A percentile compares a stretch with the other conserved stretches of the same genome.
phyloP scores from a whole-genome alignment of 2,888 invertebrate genomes.

The Agrotis exclamationis region DNA sequence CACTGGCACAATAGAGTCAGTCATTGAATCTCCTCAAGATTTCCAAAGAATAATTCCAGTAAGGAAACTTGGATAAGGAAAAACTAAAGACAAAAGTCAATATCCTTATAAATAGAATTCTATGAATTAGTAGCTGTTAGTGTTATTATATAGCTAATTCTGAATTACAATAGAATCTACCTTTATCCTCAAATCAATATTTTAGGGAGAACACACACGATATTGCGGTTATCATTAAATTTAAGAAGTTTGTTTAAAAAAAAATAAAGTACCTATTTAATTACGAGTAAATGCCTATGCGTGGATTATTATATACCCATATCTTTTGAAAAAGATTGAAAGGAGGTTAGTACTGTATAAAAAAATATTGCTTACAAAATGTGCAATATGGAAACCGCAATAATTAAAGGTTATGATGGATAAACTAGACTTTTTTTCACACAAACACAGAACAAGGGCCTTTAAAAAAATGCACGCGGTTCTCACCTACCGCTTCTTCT shows the following conservation, averaged over 20 bases:
- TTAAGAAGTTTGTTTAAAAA: too few species aligned
- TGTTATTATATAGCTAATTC: neutral
- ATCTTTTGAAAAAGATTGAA: neutral
- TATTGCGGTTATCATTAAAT: too few species aligned
- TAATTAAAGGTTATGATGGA: neutral
- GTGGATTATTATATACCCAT: too few species aligned
- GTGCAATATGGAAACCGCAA: neutral
- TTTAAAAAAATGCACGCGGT: slow-evolving; percentile 31
- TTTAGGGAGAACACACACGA: neutral
- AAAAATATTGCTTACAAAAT: too few species aligned
- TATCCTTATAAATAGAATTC: neutral
- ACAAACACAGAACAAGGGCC: slow-evolving; percentile 11
- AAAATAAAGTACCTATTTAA: too few species aligned
- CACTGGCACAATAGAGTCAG: too few species aligned
- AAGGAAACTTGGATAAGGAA: slow-evolving; percentile 1
- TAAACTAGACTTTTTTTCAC: neutral
- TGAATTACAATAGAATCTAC: too few species aligned
- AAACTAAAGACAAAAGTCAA: neutral
- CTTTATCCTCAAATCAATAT: neutral
- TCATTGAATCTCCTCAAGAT: neutral
- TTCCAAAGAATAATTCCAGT: neutral
- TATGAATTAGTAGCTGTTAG: neutral
- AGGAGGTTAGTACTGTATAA: too few species aligned
- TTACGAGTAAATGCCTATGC: too few species aligned
- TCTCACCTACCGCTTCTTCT: too few species aligned